These are phyloP conservation scores for Tautogolabrus adspersus DNA, from an alignment of 2,113 vertebrate genomes.

Conservation along the genomic window DNA sequence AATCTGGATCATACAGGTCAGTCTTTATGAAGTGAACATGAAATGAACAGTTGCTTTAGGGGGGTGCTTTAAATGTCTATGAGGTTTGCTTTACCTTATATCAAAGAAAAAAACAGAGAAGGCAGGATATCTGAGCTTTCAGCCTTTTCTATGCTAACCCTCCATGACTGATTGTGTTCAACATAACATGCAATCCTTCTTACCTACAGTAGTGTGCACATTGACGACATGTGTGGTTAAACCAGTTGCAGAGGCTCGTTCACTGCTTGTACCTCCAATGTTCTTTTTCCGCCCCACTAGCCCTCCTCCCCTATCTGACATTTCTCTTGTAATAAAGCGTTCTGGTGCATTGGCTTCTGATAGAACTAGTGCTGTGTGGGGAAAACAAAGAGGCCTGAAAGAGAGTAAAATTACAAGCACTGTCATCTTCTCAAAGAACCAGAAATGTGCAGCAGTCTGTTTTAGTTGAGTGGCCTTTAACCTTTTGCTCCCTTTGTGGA, in stretches of 20 bases:
- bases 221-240: not conserved
- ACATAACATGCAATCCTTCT: not conserved
- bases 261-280: not conserved
- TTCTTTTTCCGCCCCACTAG: constrained; percentile 37
- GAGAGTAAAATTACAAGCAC: not conserved
- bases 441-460: not conserved
- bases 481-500: constrained; percentile 11
- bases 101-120: constrained; percentile 4
- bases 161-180: not conserved
- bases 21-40: not conserved
- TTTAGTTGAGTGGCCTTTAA: constrained; percentile 25
- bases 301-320: constrained; percentile 31
- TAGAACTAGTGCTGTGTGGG: constrained; percentile 13
- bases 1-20: not conserved
- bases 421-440: constrained; percentile 7
- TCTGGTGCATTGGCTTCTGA: constrained; percentile 52
- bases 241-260: not conserved
- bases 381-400: constrained; percentile 10
- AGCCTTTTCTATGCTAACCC: not conserved
- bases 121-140: not conserved
- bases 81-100: constrained; percentile 20
- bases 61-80: constrained; percentile 1
- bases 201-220: not conserved
- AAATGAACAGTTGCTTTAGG: not conserved
- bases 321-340: constrained; percentile 46